Evolutionary conservation across 2,797 vertebrate species (phyloP), one percentile per base, ranked within the genome.

Genomic region (Heteromormyrus szaboi): DNA sequence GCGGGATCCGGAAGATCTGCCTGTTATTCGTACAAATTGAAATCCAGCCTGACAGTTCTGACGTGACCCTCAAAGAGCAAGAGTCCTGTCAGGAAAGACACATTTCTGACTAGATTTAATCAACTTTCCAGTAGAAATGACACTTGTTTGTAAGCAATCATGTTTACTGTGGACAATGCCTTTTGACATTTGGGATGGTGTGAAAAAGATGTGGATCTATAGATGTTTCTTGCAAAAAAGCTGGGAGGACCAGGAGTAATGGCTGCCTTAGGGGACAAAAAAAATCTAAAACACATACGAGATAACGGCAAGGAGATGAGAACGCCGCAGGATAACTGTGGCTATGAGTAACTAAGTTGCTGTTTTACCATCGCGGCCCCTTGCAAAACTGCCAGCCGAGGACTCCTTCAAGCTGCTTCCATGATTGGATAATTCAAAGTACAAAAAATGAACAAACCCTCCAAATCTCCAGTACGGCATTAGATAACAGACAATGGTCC

Each of bases 401-500:
- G 12, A 65, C 56, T 53, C 59, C 41, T 22, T 87, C 59, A 68
- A 48, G 54, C 56, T 46, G 56, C 17, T 65, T 22, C 11, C 19
- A 9, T 25, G 41, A 68, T 87, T 22, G 33, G 59, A 44, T 65
- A 87, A 87, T 68, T 68, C 65, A 87, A 68, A 68, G 59, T n/a
- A 44, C n/a, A 65, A 41, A 14, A 87, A 44, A 33, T 6, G n/a
- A 46, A 68, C 37, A 87, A 25, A 46, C 56, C n/a, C 59, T 87
- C 37, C 59, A 48, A 48, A 48, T 87, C 37, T 53, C 29, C 59
- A 65, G 41, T 48, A 87, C 41, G 8, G 4, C 51, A 56, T 51
- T 86, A 41, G 85, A 37, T 41, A 46, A 87, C 54, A 87, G 56
- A 87, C 86, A 65, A 87, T 33, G 33, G 56, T 14, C n/a, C n/a